These are phyloP conservation scores for Danio kyathit DNA, from an alignment of 2,797 vertebrate species.

Conservation along the genomic window DNA sequence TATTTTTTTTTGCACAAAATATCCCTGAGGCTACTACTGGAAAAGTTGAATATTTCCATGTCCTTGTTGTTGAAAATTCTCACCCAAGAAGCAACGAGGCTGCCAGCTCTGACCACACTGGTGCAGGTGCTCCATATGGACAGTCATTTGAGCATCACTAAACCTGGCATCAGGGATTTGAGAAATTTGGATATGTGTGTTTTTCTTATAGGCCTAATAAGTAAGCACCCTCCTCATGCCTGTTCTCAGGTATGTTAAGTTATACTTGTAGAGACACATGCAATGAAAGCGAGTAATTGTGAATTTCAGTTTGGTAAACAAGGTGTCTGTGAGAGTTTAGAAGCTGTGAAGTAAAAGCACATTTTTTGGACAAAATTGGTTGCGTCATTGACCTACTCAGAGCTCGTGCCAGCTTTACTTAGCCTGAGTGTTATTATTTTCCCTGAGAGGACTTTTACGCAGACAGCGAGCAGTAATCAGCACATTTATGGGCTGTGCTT, in stretches of 20 bases:
- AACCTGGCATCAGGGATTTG: neutral
- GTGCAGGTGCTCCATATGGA: neutral
- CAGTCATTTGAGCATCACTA: neutral
- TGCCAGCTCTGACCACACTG: neutral
- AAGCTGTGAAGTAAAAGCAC: neutral
- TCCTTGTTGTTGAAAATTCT: neutral
- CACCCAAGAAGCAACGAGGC: neutral
- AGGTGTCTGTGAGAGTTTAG: neutral
- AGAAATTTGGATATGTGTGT: neutral
- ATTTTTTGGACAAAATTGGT: neutral
- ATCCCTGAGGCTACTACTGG: neutral
- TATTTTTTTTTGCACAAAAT: neutral
- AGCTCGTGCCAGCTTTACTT: conserved; percentile 37
- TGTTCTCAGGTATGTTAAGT: neutral
- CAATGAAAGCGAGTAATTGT: neutral
- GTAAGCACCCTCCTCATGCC: neutral
- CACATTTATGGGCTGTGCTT: neutral
- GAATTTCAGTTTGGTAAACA: neutral
- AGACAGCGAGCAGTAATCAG: neutral
- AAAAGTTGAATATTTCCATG: neutral
- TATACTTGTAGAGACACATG: neutral
- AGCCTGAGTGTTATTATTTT: neutral
- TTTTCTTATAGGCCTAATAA: neutral
- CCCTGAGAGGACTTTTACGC: neutral
- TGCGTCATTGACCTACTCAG: conserved; percentile 2